Base-by-base conservation (phyloP, 2,888 invertebrate genomes). In the Syritta pipiens region DNA sequence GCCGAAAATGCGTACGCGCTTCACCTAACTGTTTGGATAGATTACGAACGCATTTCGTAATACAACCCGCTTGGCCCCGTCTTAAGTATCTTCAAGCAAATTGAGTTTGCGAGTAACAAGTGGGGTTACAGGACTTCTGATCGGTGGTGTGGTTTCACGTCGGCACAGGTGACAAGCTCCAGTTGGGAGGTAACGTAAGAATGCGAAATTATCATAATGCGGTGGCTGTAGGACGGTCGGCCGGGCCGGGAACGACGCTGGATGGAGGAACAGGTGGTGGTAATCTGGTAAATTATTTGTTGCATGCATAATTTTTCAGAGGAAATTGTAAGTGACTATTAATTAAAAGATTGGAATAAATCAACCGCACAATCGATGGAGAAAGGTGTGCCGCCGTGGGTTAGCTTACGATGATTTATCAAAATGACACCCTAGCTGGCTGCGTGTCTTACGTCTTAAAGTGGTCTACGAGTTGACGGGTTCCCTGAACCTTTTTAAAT, bases 91-190 rank as follows among this genome's bases (percentile, higher is more conserved):
- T 53, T n/a, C 10, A 26, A 24, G 28, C 71, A 77, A 71, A 72
- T 77, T 77, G 35, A 67, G 63, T 53, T 60, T 53, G 37, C 30
- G 19, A 24, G 14, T 9, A 65, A 10, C 37, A 65, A 35, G 62
- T 49, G 6, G 37, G 46, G 63, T 60, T 76, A 65, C 51, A 71
- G 32, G 65, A 59, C 63, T 71, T 59, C 71, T 65, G 71, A 71
- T 53, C 42, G 40, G 42, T 28, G 4, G 4, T 19, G 22, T 19
- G 42, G 49, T 48, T 40, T n/a, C 28, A 7, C 46, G 24, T 19
- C 35, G 60, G 20, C n/a, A 30, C 62, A 62, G 68, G 49, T 68
- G 55, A 55, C 62, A 53, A 46, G 46, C 28, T 14, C 28, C 28
- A 22, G 51, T 51, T 69, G 51, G 35, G 44, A 49, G 60, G 69